Conservation (phyloP, 1,140 invertebrate species). For the Bombus sylvicola region DNA sequence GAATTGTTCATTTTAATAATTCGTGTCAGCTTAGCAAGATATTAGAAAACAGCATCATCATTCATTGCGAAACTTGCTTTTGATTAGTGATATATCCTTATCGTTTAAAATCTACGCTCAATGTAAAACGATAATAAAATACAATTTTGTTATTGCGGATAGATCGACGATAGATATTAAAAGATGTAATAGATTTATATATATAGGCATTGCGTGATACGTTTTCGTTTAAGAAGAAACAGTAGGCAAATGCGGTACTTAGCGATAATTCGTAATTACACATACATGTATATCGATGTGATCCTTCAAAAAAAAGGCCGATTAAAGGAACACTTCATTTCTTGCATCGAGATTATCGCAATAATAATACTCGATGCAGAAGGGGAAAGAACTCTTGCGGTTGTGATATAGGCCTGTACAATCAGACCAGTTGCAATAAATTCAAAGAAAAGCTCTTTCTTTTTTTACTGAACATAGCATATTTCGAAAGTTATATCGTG, state of each 20-base stretch:
- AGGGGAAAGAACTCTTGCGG: neutral
- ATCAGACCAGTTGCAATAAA: neutral
- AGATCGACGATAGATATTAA: conserved; percentile 32
- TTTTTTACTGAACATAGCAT: conserved; percentile 26
- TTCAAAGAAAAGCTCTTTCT: conserved; percentile 1
- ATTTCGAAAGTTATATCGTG: conserved; percentile 37
- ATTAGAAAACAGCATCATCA: conserved; percentile 30
- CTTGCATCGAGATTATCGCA: neutral
- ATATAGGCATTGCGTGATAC: conserved; percentile 45
- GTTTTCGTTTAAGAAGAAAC: conserved; percentile 41
- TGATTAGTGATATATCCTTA: conserved; percentile 32
- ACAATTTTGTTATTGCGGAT: conserved; percentile 54
- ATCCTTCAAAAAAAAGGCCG: conserved; percentile 11
- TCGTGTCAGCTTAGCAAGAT: conserved; percentile 34
- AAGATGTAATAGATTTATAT: conserved; percentile 34
- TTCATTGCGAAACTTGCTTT: neutral
- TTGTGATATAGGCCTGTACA: neutral
- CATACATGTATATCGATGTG: conserved; percentile 18
- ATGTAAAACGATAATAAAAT: conserved; percentile 70
- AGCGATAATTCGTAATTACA: neutral
- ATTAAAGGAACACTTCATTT: conserved; percentile 22
- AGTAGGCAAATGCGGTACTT: conserved; percentile 50
- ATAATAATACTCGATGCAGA: neutral
- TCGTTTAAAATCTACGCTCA: conserved; percentile 35
- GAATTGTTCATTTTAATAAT: conserved; percentile 34